These are phyloP conservation scores for Ochotona curzoniae DNA, from an alignment of 2,113 vertebrate genomes.

Conservation along the genomic window DNA sequence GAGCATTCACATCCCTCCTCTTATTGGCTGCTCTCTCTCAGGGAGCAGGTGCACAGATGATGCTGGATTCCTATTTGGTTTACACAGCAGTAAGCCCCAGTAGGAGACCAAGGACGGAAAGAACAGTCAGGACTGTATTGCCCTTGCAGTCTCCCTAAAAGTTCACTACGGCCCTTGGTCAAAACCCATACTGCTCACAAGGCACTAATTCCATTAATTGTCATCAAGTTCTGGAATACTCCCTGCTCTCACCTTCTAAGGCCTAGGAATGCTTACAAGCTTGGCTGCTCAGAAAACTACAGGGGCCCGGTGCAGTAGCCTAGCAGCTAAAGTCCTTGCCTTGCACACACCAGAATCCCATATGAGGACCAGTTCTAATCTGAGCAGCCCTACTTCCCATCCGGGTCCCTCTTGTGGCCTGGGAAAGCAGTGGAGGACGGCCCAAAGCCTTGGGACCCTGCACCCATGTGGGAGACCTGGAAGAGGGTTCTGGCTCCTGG, in stretches of 20 bases:
- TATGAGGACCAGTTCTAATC: too few relatives aligned
- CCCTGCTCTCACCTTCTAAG: not conserved
- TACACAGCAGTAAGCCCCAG: not conserved
- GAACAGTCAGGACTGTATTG: not conserved
- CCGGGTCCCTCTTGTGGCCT: too few relatives aligned
- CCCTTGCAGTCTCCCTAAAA: not conserved
- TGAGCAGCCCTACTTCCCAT: too few relatives aligned
- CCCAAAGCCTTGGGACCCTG: too few relatives aligned
- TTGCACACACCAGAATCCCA: too few relatives aligned
- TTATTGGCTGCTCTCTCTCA: not conserved
- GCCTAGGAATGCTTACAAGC: not conserved
- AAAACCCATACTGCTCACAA: not conserved
- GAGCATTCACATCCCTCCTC: not conserved
- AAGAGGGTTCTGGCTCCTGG: too few relatives aligned
- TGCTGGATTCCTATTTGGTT: not conserved
- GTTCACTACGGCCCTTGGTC: not conserved
- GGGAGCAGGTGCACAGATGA: not conserved
- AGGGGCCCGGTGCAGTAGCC: too few relatives aligned
- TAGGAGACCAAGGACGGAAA: not conserved
- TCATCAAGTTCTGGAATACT: too few relatives aligned
- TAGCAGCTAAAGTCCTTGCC: too few relatives aligned
- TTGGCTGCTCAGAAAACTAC: not conserved
- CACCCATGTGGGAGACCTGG: too few relatives aligned
- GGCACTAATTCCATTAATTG: not conserved
- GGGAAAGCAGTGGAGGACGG: too few relatives aligned